Conservation (phyloP, 2,113 vertebrate species). For the Narcine bancroftii region DNA sequence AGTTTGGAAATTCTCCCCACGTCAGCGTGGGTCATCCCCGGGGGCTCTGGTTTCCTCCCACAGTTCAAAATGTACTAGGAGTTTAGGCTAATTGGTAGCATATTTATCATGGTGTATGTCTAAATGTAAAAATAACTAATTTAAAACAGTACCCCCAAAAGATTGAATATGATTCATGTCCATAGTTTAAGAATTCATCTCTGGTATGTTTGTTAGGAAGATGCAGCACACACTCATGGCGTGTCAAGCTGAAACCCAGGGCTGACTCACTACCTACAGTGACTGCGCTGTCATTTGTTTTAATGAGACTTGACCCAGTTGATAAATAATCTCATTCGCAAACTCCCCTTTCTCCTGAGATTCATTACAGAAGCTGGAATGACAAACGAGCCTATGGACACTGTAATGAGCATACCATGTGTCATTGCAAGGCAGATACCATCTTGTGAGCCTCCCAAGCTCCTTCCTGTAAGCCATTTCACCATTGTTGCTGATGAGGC, state of each 20-base stretch:
- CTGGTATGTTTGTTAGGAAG: not conserved
- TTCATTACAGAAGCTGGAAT: not conserved
- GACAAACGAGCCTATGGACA: not conserved
- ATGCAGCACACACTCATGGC: not conserved
- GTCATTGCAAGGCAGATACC: not conserved
- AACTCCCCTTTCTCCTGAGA: not conserved
- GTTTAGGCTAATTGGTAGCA: too few relatives aligned
- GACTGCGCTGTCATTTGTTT: not conserved
- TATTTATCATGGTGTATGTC: too few relatives aligned
- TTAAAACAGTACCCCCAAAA: not conserved
- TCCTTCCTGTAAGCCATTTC: not conserved
- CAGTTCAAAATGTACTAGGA: too few relatives aligned
- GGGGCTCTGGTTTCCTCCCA: too few relatives aligned
- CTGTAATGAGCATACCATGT: not conserved
- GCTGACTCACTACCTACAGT: conserved; percentile 6
- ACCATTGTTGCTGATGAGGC: not conserved
- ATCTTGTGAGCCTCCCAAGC: too few relatives aligned
- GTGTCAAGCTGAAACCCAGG: not conserved
- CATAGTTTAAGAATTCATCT: not conserved
- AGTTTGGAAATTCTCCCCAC: too few relatives aligned
- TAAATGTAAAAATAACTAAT: too few relatives aligned
- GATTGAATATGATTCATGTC: not conserved
- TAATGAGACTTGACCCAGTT: conserved; percentile 12
- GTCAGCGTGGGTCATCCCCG: too few relatives aligned
- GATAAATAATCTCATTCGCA: conserved; percentile 32